These are phyloP conservation scores for Columbina picui DNA, from an alignment of 2,113 vertebrate genomes.

Conservation along the genomic window DNA sequence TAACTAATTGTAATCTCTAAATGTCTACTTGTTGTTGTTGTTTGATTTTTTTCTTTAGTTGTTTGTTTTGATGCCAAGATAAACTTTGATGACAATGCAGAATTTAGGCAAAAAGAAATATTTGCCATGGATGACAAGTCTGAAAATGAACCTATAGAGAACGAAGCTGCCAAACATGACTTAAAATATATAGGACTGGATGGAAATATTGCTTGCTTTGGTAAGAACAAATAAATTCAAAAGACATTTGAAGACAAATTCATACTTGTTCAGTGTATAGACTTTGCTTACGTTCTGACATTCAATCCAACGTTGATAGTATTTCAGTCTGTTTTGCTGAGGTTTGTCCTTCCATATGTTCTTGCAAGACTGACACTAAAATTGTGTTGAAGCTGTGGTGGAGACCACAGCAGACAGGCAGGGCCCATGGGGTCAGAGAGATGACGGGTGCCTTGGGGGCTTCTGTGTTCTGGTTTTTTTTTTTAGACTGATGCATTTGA, in stretches of 20 bases:
- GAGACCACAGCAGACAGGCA: background rate
- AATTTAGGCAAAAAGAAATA: constrained; percentile 96
- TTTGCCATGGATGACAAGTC: constrained; percentile 96
- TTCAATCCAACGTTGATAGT: background rate
- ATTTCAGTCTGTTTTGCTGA: background rate
- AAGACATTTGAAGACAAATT: constrained; percentile 1
- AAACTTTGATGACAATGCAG: constrained; percentile 98
- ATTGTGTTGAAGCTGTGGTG: background rate
- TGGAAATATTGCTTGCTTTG: constrained; percentile 98
- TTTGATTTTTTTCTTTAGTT: constrained; percentile 76
- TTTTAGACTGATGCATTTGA: background rate
- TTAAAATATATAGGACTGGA: constrained; percentile 98
- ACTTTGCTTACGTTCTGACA: background rate
- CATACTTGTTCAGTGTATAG: background rate
- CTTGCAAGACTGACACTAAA: background rate
- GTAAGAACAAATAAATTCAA: constrained; percentile 74
- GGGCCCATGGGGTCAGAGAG: background rate
- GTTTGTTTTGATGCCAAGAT: constrained; percentile 99
- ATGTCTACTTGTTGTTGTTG: background rate
- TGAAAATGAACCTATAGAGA: constrained; percentile 93
- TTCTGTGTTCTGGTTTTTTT: background rate
- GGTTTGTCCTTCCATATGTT: background rate
- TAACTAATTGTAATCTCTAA: background rate
- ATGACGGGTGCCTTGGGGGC: background rate
- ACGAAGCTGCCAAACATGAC: constrained; percentile 92